Conservation (phyloP, 2,888 invertebrate species). For the Hyposoter dolosus region DNA sequence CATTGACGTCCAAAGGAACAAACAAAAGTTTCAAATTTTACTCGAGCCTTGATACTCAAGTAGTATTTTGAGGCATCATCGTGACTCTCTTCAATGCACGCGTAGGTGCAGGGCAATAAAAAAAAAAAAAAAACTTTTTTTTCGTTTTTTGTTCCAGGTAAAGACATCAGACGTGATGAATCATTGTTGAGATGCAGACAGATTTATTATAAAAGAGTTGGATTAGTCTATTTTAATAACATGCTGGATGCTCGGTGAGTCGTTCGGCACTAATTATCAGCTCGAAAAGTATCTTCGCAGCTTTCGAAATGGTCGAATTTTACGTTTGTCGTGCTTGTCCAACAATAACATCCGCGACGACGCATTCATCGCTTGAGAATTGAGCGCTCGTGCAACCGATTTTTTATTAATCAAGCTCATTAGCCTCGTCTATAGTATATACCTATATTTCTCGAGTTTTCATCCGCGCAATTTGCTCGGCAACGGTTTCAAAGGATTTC, state of each 20-base stretch:
- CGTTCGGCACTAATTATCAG: slow-evolving; percentile 56
- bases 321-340: slow-evolving; percentile 1
- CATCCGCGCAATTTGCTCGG: not conserved
- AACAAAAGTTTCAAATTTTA: too few species aligned
- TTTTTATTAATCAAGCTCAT: not conserved
- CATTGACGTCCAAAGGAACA: too few species aligned
- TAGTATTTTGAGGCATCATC: slow-evolving; percentile 23
- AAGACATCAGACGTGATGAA: slow-evolving; percentile 68
- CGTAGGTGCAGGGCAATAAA: not conserved
- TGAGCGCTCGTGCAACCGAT: not conserved
- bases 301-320: slow-evolving; percentile 26
- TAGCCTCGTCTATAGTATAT: not conserved
- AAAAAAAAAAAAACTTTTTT: not conserved
- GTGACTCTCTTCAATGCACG: slow-evolving; percentile 7
- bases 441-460: not conserved
- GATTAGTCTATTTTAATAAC: slow-evolving; percentile 63
- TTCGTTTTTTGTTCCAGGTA: slow-evolving; percentile 78
- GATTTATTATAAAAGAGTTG: slow-evolving; percentile 56
- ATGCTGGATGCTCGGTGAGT: slow-evolving; percentile 61
- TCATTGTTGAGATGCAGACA: slow-evolving; percentile 54
- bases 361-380: not conserved
- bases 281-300: slow-evolving; percentile 13
- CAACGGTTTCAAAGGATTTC: not conserved
- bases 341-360: too few species aligned
- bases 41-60: too few species aligned